Base-by-base conservation (phyloP, 2,797 vertebrate genomes). In the Acanthopagrus latus region DNA sequence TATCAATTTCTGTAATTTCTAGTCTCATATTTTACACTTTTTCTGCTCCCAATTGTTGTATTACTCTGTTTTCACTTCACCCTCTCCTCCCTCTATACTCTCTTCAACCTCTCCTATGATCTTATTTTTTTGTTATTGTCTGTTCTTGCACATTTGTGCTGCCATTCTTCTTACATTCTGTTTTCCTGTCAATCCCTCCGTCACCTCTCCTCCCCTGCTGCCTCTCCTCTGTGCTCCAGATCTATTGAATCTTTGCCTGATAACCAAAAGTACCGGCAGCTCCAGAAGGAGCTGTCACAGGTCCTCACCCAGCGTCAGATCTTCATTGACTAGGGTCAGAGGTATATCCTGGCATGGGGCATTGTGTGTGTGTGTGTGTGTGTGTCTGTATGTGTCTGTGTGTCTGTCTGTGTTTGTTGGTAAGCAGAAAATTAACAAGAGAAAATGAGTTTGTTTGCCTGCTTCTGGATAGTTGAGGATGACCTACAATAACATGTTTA, bases 231-330 rank as follows among this genome's bases (percentile, higher is more conserved):
- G 55, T 81, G 67, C 92, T 93, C 95, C 95, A 99, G 98, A 98
- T 99, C 98, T 96, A 96, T 99, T 94, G 98, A 99, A 55, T 98
- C 97, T 96, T 96, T 99, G 92, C 98, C 98, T 4, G 98, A 99
- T 97, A 98, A 98, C 96, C 96, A 97, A 96, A 99, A 98, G 96
- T 98, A 98, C 96, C 96, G 97, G 92, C 98, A 99, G 97, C 95
- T 99, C 96, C 98, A 99, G 96, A 96, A 96, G 94, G 98, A 99
- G 91, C 97, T 99, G 92, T 99, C 98, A 88, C 98, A 99, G 95
- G 98, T 99, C 92, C 94, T 99, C 95, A 99, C 98, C 91, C 98
- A 99, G 95, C 97, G 98, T 93, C 98, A 99, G 97, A 98, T 97
- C 97, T 98, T 97, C 97, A 98, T 98, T 96, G 98, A 99, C 89